Evolutionary conservation across 2,888 invertebrate genomes (phyloP).

Genomic region (Hipparchia sbordonii): DNA sequence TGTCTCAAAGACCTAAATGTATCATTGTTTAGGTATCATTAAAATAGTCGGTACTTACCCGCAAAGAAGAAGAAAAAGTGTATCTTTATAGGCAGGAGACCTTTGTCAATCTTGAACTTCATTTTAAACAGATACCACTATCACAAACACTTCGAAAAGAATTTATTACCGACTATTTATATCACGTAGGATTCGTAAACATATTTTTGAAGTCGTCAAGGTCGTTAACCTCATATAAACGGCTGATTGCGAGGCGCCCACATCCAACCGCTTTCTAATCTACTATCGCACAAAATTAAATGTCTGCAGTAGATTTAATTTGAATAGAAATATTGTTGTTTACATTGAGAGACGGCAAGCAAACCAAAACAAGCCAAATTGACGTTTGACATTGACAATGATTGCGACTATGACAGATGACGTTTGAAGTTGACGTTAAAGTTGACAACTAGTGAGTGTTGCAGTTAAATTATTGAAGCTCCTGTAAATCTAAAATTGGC

Average conservation of each 20-base stretch:
- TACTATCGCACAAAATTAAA: constrained; percentile 26
- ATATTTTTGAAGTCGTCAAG: constrained; percentile 1
- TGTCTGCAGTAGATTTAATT: constrained; percentile 21
- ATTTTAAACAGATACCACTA: constrained; percentile 46
- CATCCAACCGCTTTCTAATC: constrained; percentile 35
- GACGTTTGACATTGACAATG: background rate
- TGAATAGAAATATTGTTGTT: constrained; percentile 36
- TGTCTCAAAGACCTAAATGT: too few relatives aligned
- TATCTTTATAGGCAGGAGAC: constrained; percentile 90
- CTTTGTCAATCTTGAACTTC: constrained; percentile 85
- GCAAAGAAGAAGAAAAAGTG: constrained; percentile 95
- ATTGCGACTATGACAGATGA: background rate
- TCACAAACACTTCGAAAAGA: constrained; percentile 11
- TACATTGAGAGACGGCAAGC: constrained; percentile 6
- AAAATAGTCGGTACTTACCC: constrained; percentile 80
- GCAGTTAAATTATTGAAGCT: too few relatives aligned
- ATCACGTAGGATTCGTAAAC: background rate
- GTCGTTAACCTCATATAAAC: constrained; percentile 11
- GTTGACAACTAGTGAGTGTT: background rate
- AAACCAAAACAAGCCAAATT: constrained; percentile 2
- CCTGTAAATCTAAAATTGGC: too few relatives aligned
- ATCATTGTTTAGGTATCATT: background rate
- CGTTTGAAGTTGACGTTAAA: background rate
- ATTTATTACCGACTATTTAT: constrained; percentile 5
- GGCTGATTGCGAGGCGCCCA: background rate